Percentiles rank a stretch among this genome's conserved stretches.
Evolutionary conservation across 30 jellyfish, hydroid and myxozoan genomes (phyloP).

Genomic region (Morbakka virulenta): DNA sequence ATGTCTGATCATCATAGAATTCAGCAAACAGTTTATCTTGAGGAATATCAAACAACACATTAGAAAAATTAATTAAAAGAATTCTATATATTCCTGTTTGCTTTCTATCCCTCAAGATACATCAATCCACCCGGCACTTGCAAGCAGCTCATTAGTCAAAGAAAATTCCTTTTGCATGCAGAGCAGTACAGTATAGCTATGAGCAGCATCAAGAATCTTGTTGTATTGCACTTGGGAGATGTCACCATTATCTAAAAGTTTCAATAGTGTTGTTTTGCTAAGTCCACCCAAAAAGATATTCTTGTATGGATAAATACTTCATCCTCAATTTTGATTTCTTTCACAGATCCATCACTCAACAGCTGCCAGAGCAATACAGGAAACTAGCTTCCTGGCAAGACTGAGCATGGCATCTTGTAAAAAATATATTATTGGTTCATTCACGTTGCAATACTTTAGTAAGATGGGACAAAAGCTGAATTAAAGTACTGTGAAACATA

Average conservation of each 20-base stretch:
- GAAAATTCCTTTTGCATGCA: no score
- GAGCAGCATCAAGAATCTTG: no score
- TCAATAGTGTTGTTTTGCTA: background rate
- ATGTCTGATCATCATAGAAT: constrained; percentile 39
- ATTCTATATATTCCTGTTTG: background rate
- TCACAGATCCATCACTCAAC: background rate
- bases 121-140: no score
- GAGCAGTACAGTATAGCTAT: no score
- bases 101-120: constrained; percentile 28
- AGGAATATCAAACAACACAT: constrained; percentile 17
- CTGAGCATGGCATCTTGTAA: constrained; percentile 32
- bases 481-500: no score
- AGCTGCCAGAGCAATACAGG: constrained; percentile 25
- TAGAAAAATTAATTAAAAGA: constrained; percentile 6
- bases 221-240: no score
- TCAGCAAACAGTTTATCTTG: constrained; percentile 42
- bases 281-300: constrained; percentile 24
- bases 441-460: constrained; percentile 33
- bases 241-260: constrained; percentile 31
- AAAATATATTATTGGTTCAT: constrained; percentile 37
- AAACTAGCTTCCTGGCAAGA: constrained; percentile 34
- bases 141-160: constrained; percentile 5
- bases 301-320: background rate
- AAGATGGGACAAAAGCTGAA: constrained; percentile 48
- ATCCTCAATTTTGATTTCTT: constrained; percentile 1